phyloP scores from a whole-genome alignment of 2,888 invertebrate genomes.

The Acanthococcus lagerstroemiae region DNA sequence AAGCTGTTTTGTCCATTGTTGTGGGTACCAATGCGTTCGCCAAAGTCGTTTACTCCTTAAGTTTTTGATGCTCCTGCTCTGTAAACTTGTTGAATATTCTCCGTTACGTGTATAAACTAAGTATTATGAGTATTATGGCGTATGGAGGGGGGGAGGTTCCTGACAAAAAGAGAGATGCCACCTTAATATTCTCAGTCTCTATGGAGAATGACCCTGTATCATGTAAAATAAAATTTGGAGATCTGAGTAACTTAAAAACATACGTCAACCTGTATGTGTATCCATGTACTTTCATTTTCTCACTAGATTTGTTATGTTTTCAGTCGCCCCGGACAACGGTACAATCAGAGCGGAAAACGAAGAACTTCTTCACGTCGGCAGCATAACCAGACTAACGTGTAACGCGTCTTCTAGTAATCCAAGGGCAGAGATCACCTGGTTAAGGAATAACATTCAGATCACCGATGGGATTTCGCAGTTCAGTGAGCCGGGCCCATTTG shows the following conservation, averaged over 20 bases:
- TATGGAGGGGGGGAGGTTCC: no score
- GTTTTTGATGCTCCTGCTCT: no score
- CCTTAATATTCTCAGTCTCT: no score
- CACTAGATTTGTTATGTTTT: slow-evolving; percentile 33
- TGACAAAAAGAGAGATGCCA: no score
- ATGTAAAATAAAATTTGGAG: no score
- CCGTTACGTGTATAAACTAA: no score
- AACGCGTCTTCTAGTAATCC: slow-evolving; percentile 89
- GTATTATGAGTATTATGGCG: no score
- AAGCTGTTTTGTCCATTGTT: no score
- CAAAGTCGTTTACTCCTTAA: no score
- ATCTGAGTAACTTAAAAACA: neutral
- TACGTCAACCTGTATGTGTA: neutral
- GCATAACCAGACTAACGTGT: slow-evolving; percentile 69
- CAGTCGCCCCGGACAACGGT: slow-evolving; percentile 82
- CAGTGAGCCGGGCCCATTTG: slow-evolving; percentile 68
- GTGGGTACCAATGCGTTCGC: no score
- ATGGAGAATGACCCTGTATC: no score
- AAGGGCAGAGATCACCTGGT: slow-evolving; percentile 76
- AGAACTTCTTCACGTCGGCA: slow-evolving; percentile 65
- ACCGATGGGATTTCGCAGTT: slow-evolving; percentile 53
- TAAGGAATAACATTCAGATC: slow-evolving; percentile 63
- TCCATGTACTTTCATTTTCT: neutral
- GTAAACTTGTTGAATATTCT: no score
- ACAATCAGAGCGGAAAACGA: slow-evolving; percentile 72